phyloP scores from a whole-genome alignment of 2,888 invertebrate species.

The Aporophyla lueneburgensis region DNA sequence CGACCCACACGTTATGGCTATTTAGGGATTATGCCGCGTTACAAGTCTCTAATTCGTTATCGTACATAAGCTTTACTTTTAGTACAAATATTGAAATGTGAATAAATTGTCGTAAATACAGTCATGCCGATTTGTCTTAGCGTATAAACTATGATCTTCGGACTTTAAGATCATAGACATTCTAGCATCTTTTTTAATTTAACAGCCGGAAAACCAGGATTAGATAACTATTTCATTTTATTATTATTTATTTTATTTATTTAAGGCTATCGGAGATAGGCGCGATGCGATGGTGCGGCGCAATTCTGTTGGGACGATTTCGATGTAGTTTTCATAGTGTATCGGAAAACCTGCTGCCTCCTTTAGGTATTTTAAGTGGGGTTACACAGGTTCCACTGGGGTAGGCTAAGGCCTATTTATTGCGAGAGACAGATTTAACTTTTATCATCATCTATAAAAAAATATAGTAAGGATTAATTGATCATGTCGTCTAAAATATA shows the following conservation, averaged over 20 bases:
- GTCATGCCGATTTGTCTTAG: slow-evolving; percentile 3
- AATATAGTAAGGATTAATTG: not conserved
- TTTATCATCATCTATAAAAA: not conserved
- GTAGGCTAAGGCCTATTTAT: not conserved
- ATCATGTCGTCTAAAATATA: not conserved
- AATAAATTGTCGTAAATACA: slow-evolving; percentile 12
- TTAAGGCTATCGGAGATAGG: not conserved
- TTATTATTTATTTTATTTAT: no score
- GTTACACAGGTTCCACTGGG: not conserved
- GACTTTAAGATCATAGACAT: no score
- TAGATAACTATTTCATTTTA: not conserved
- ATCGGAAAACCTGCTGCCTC: not conserved
- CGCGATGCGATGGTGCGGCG: no score
- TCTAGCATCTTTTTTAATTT: no score
- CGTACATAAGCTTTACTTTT: slow-evolving; percentile 26
- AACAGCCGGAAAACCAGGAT: not conserved
- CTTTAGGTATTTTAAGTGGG: not conserved
- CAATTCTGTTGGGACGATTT: no score
- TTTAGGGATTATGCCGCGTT: slow-evolving; percentile 78
- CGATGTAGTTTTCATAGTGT: not conserved
- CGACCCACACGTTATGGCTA: slow-evolving; percentile 73
- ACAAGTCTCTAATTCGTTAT: slow-evolving; percentile 46
- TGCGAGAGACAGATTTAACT: not conserved
- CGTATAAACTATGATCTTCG: not conserved
- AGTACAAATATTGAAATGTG: slow-evolving; percentile 19